phyloP scores from a whole-genome alignment of 2,888 invertebrate genomes.

The Acleris sparsana region DNA sequence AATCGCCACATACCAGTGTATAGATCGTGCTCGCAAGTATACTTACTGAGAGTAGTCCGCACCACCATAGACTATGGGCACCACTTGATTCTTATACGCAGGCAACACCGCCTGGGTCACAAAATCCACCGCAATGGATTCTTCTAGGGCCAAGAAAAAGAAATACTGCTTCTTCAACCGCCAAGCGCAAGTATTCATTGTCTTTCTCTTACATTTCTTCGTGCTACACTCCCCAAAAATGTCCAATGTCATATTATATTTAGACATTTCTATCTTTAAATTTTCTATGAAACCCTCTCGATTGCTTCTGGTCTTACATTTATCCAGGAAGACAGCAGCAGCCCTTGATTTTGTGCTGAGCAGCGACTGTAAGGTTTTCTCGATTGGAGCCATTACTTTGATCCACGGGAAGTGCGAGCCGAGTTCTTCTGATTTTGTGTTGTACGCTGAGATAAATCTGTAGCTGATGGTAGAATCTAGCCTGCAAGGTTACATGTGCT shows the following conservation, averaged over 20 bases:
- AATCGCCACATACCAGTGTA: too few species aligned
- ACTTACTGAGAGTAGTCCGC: constrained; percentile 82
- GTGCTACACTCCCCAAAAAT: constrained; percentile 81
- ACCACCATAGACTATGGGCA: constrained; percentile 87
- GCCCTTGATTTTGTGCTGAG: constrained; percentile 58
- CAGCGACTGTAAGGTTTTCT: constrained; percentile 44
- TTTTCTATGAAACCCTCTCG: constrained; percentile 60
- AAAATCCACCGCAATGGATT: constrained; percentile 84
- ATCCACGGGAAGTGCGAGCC: constrained; percentile 53
- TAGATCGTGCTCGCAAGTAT: too few species aligned
- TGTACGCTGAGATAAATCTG: constrained; percentile 55
- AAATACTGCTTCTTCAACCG: constrained; percentile 83
- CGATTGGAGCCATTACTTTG: constrained; percentile 49
- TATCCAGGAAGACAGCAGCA: constrained; percentile 65
- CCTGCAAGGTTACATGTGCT: constrained; percentile 41
- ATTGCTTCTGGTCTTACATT: constrained; percentile 58
- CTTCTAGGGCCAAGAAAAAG: constrained; percentile 89
- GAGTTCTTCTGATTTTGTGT: constrained; percentile 50
- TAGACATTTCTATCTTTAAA: constrained; percentile 68
- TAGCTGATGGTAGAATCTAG: constrained; percentile 60
- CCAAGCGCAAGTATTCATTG: constrained; percentile 62
- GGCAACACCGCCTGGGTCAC: constrained; percentile 77
- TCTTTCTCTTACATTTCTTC: constrained; percentile 54
- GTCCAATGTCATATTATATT: constrained; percentile 70
- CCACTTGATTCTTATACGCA: constrained; percentile 81